Base-by-base conservation (phyloP, 2,888 invertebrate genomes). In the Eutolmus rufibarbis region DNA sequence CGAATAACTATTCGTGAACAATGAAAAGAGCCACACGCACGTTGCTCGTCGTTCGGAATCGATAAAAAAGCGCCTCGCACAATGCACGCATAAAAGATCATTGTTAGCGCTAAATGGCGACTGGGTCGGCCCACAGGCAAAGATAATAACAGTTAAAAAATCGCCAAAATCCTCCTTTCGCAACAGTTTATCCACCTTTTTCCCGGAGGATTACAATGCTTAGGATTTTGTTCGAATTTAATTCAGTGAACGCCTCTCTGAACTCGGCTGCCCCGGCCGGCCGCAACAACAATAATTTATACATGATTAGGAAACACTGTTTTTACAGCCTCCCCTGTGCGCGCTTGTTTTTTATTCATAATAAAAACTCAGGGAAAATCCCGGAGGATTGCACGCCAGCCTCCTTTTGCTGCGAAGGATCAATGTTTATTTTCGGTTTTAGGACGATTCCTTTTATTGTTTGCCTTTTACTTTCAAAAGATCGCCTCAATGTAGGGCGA, bases 251-350 rank as follows among this genome's bases (percentile, higher is more conserved):
- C 57, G 82, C 82, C 56, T 74, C 43, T 19, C 74, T 85, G 40
- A 85, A 19, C 85, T 46, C 43, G 46, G 12, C 43, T 74, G 85
- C 85, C 85, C 74, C 28, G 31, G 85, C 28, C 46, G 66, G 79
- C 87, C 88, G 78, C 66, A 87, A 88, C 86, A 88, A 88, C 87
- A 88, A 89, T 89, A 88, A 89, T 89, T 89, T 89, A 89, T 88
- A 89, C 88, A 89, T 88, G 88, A 88, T 88, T 88, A 88, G 82
- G 87, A 88, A 85, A 87, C 88, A 87, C 88, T 89, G 89, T 89
- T 89, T 89, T 89, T 88, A 88, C 89, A 89, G 89, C 89, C 89
- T 89, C 87, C 86, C 81, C 86, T 87, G 76, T 82, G 86, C 43
- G n/a, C n/a, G 34, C 43, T 74, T 81, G 74, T 87, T 87, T 87